Percentiles rank a stretch among this genome's conserved stretches.
These are phyloP conservation scores for Phragmatobia fuliginosa DNA, from an alignment of 2,888 invertebrate species.

Conservation along the genomic window DNA sequence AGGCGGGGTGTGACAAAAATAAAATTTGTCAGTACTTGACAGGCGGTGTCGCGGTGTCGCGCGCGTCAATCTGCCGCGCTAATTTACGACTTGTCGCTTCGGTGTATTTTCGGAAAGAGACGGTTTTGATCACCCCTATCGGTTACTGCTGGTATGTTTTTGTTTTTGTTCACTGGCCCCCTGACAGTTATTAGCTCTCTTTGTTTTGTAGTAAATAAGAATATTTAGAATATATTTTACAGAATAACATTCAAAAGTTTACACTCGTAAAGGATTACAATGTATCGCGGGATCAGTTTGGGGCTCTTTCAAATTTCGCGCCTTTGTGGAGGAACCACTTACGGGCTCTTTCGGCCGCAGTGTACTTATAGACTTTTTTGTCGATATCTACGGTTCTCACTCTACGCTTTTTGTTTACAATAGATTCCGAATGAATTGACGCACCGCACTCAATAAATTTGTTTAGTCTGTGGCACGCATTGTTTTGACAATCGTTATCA, in stretches of 20 bases:
- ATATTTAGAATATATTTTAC: not conserved
- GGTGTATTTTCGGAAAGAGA: constrained; percentile 47
- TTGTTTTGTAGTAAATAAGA: constrained; percentile 7
- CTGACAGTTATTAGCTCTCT: constrained; percentile 33
- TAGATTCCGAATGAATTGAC: too few relatives aligned
- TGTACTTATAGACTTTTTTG: too few relatives aligned
- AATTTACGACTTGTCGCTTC: constrained; percentile 62
- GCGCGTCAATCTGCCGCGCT: constrained; percentile 68
- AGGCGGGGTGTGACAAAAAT: constrained; percentile 49
- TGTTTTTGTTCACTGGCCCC: constrained; percentile 21
- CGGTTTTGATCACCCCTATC: constrained; percentile 42
- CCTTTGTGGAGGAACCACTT: too few relatives aligned
- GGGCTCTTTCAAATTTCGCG: too few relatives aligned
- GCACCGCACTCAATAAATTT: too few relatives aligned
- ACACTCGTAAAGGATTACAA: not conserved
- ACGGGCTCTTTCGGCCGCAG: too few relatives aligned
- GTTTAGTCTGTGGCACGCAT: too few relatives aligned
- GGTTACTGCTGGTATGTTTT: constrained; percentile 42
- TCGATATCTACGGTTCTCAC: too few relatives aligned
- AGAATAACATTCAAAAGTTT: not conserved
- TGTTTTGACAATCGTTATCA: too few relatives aligned
- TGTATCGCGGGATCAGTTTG: not conserved
- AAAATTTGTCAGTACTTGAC: constrained; percentile 60
- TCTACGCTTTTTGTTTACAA: too few relatives aligned
- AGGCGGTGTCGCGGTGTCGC: constrained; percentile 53